These are phyloP conservation scores for Sceliomorpha sp. DNA, from an alignment of 2,888 invertebrate species.

Conservation along the genomic window DNA sequence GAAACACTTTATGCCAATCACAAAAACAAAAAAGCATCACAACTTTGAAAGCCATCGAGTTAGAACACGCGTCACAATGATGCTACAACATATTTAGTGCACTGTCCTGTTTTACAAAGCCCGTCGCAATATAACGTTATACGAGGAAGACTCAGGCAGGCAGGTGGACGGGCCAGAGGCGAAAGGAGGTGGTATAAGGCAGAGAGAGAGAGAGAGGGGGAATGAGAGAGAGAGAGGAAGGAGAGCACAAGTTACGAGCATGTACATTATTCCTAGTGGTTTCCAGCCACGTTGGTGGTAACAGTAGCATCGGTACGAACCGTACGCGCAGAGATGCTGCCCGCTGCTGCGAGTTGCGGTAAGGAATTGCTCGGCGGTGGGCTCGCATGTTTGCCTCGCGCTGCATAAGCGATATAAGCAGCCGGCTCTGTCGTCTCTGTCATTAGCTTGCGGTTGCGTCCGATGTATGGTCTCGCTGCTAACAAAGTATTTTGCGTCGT, in stretches of 20 bases:
- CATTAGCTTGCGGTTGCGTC: slow-evolving; percentile 43
- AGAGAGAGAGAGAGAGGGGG: too few species aligned
- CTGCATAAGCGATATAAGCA: slow-evolving; percentile 44
- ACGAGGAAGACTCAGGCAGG: slow-evolving; percentile 52
- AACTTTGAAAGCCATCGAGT: slow-evolving; percentile 34
- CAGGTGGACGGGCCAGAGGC: slow-evolving; percentile 40
- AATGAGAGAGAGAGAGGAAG: slow-evolving; percentile 39
- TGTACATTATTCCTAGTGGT: slow-evolving; percentile 68
- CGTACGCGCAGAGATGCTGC: slow-evolving; percentile 42
- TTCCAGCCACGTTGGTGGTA: slow-evolving; percentile 58
- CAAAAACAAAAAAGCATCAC: slow-evolving; percentile 28
- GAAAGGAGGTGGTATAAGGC: too few species aligned
- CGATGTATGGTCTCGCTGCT: slow-evolving; percentile 10
- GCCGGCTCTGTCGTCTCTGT: slow-evolving; percentile 39
- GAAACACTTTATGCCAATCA: too few species aligned
- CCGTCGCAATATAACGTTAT: slow-evolving; percentile 65
- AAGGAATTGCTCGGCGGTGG: slow-evolving; percentile 49
- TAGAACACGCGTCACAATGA: slow-evolving; percentile 55
- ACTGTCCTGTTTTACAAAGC: slow-evolving; percentile 70
- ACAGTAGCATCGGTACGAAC: slow-evolving; percentile 47
- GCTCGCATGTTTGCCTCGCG: slow-evolving; percentile 44
- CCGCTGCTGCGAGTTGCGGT: slow-evolving; percentile 37
- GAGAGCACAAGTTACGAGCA: slow-evolving; percentile 64
- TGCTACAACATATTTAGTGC: slow-evolving; percentile 66
- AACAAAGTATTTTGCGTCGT: slow-evolving; percentile 17